phyloP scores from a whole-genome alignment of 2,797 vertebrate species.

The Enteromius fasciolatus region DNA sequence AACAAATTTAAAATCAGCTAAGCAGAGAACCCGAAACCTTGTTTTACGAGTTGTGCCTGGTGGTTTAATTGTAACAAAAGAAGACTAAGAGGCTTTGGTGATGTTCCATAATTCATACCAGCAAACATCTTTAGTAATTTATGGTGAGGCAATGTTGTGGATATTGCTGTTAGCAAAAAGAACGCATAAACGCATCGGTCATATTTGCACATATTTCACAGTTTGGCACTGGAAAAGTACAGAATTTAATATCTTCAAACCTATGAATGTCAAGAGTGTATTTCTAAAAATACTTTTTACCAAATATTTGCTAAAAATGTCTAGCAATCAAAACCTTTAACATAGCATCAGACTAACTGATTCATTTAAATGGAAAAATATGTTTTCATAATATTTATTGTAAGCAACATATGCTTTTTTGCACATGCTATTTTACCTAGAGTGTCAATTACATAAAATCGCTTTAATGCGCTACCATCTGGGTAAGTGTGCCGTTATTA shows the following conservation, averaged over 20 bases:
- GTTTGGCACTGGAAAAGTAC: constrained; percentile 10
- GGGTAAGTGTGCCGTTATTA: constrained; percentile 4
- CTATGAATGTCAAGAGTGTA: background rate
- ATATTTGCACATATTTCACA: constrained; percentile 21
- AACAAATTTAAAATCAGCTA: background rate
- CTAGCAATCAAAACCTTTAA: background rate
- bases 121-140: constrained; percentile 49
- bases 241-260: background rate
- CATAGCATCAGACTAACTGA: background rate
- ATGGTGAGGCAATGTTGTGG: constrained; percentile 29
- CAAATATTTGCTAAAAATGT: background rate
- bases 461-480: background rate
- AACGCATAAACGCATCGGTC: constrained; percentile 7
- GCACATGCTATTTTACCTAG: background rate
- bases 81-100: constrained; percentile 23
- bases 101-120: constrained; percentile 45
- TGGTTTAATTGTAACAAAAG: constrained; percentile 22
- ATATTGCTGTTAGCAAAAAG: constrained; percentile 25
- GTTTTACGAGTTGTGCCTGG: background rate
- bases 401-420: background rate
- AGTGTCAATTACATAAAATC: background rate
- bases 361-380: background rate
- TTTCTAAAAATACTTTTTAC: background rate
- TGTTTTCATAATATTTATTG: background rate
- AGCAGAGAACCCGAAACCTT: background rate